These are phyloP conservation scores for Leptodactylus fallax DNA, from an alignment of 2,797 vertebrate genomes.

Conservation along the genomic window DNA sequence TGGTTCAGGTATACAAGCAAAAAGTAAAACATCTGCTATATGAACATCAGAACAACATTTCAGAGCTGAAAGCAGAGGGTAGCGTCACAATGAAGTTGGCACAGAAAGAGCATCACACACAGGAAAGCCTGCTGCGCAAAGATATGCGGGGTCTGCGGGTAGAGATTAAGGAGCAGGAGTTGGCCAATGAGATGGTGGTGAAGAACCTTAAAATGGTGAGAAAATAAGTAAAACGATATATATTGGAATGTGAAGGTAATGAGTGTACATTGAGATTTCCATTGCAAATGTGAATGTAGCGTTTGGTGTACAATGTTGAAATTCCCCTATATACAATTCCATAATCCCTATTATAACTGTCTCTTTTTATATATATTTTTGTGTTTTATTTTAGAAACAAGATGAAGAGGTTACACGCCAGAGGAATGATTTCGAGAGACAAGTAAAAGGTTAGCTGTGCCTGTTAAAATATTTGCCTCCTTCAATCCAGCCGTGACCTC, in stretches of 20 bases:
- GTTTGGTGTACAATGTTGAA: no score
- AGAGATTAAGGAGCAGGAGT: slow-evolving; percentile 81
- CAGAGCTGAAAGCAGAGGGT: slow-evolving; percentile 80
- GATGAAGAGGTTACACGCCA: slow-evolving; percentile 79
- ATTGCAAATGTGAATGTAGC: no score
- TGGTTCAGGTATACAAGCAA: slow-evolving; percentile 89
- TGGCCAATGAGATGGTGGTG: slow-evolving; percentile 76
- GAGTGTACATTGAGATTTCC: not conserved
- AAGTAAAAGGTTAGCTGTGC: slow-evolving; percentile 80
- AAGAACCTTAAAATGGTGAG: slow-evolving; percentile 85
- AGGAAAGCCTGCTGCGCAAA: slow-evolving; percentile 78
- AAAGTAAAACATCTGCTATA: slow-evolving; percentile 93
- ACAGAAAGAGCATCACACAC: slow-evolving; percentile 78
- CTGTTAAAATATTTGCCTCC: not conserved
- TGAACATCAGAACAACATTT: slow-evolving; percentile 89
- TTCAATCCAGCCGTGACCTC: not conserved
- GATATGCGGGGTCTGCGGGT: slow-evolving; percentile 74
- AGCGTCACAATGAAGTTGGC: slow-evolving; percentile 73
- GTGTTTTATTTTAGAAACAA: slow-evolving; percentile 81
- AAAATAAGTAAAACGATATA: not conserved
- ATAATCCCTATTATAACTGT: not conserved
- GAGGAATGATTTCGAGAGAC: slow-evolving; percentile 78
- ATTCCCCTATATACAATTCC: no score
- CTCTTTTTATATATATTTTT: no score
- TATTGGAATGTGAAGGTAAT: not conserved